Conservation (phyloP, 2,888 invertebrate genomes). For the Aelia acuminata region DNA sequence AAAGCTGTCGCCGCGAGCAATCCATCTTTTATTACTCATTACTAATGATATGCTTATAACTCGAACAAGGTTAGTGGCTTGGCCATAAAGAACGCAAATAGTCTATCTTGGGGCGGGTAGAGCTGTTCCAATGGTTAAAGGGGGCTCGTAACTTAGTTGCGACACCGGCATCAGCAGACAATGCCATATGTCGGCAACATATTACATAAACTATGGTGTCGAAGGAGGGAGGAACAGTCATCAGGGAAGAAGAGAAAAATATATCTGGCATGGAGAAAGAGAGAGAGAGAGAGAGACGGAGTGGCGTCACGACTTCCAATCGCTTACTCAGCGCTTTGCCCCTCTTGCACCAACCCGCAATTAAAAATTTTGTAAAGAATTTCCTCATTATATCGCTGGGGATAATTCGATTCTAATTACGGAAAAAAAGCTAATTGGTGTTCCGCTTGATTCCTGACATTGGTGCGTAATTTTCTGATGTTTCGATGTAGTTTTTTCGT, state of each 20-base stretch:
- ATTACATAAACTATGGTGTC: constrained; percentile 33
- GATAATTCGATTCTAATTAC: neutral
- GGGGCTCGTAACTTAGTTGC: constrained; percentile 44
- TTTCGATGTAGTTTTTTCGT: neutral
- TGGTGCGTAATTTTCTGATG: neutral
- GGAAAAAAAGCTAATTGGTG: neutral
- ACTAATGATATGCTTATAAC: constrained; percentile 48
- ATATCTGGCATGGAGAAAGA: neutral
- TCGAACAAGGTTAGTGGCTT: constrained; percentile 47
- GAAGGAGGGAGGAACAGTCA: constrained; percentile 34
- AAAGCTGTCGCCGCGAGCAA: constrained; percentile 7
- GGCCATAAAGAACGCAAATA: constrained; percentile 29
- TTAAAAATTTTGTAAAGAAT: neutral
- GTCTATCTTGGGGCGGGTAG: constrained; percentile 11
- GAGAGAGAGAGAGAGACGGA: too few relatives aligned
- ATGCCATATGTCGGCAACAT: constrained; percentile 50
- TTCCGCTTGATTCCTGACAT: neutral
- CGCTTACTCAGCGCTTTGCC: constrained; percentile 43
- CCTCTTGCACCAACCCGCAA: neutral
- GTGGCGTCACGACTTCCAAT: neutral
- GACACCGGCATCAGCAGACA: constrained; percentile 53
- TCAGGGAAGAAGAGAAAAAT: constrained; percentile 38
- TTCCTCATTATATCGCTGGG: neutral
- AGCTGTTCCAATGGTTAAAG: constrained; percentile 13
- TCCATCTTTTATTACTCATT: constrained; percentile 50